Evolutionary conservation across 53 echinoderm and acorn worm genomes (phyloP).

Genomic region (Crossaster papposus): DNA sequence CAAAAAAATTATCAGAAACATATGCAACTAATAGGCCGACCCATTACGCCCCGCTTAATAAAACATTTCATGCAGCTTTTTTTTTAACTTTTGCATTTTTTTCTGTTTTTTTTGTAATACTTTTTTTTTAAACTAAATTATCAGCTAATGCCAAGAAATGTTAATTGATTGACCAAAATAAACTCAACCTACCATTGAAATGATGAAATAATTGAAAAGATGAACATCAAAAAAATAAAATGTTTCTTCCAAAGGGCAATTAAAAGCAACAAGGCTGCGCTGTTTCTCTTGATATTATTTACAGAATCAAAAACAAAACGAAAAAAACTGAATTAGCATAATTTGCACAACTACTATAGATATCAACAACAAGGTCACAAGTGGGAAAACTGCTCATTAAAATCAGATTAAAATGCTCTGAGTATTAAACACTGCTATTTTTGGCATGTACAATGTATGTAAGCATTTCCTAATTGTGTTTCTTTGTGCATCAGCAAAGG

Average conservation of each 20-base stretch:
- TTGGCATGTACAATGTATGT: too few species aligned
- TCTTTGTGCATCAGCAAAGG: neutral
- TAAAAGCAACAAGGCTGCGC: neutral
- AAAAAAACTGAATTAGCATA: neutral
- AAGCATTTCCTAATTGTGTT: too few species aligned
- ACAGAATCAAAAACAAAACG: slow-evolving; percentile 4
- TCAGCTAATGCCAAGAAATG: slow-evolving; percentile 6
- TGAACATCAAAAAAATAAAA: slow-evolving; percentile 37
- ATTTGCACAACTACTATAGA: slow-evolving; percentile 11
- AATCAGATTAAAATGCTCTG: too few species aligned
- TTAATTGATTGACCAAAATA: neutral
- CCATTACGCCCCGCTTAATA: too few species aligned
- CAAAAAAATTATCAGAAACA: too few species aligned
- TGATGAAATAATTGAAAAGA: slow-evolving; percentile 11
- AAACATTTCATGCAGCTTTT: neutral
- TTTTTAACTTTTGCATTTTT: neutral
- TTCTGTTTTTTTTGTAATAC: neutral
- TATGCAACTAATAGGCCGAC: too few species aligned
- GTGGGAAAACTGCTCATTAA: neutral
- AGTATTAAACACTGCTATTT: too few species aligned
- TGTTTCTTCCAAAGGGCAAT: slow-evolving; percentile 6
- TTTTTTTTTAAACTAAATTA: slow-evolving; percentile 13
- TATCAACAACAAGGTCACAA: neutral
- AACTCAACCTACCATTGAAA: neutral
- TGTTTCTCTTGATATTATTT: slow-evolving; percentile 16